Conservation (phyloP, 2,113 vertebrate genomes). For the Panthera leo region DNA sequence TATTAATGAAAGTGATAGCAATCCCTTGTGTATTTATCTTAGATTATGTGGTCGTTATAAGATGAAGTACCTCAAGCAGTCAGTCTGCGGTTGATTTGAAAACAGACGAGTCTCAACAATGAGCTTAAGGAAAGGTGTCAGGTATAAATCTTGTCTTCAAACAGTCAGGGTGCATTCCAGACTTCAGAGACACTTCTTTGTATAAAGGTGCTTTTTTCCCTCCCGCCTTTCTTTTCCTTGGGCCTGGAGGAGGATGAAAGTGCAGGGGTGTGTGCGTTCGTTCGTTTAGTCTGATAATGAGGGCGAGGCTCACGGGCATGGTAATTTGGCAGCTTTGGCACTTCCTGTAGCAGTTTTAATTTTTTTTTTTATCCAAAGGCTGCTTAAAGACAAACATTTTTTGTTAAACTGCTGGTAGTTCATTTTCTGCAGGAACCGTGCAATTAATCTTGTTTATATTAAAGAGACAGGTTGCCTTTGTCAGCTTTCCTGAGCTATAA, state of each 20-base stretch:
- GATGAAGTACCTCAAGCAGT: conserved; percentile 90
- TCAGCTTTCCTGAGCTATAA: conserved; percentile 86
- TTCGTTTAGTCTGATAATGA: conserved; percentile 94
- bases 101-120: conserved; percentile 93
- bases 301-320: conserved; percentile 87
- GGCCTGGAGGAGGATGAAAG: conserved; percentile 92
- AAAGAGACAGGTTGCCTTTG: conserved; percentile 86
- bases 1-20: conserved; percentile 88
- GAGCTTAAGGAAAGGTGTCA: conserved; percentile 88
- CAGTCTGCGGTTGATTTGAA: conserved; percentile 93
- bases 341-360: conserved; percentile 91
- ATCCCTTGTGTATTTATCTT: conserved; percentile 90
- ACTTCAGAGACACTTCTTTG: conserved; percentile 88
- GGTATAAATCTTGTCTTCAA: conserved; percentile 90
- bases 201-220: conserved; percentile 78
- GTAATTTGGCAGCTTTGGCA: conserved; percentile 90
- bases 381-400: conserved; percentile 89
- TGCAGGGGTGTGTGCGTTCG: conserved; percentile 81
- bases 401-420: conserved; percentile 88
- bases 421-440: conserved; percentile 87
- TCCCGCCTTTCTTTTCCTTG: conserved; percentile 83
- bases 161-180: conserved; percentile 89
- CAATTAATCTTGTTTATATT: conserved; percentile 91
- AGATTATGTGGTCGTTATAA: conserved; percentile 91
- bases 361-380: conserved; percentile 80